Conservation (phyloP, 2,888 invertebrate species). For the Cylindroiulus punctatus region DNA sequence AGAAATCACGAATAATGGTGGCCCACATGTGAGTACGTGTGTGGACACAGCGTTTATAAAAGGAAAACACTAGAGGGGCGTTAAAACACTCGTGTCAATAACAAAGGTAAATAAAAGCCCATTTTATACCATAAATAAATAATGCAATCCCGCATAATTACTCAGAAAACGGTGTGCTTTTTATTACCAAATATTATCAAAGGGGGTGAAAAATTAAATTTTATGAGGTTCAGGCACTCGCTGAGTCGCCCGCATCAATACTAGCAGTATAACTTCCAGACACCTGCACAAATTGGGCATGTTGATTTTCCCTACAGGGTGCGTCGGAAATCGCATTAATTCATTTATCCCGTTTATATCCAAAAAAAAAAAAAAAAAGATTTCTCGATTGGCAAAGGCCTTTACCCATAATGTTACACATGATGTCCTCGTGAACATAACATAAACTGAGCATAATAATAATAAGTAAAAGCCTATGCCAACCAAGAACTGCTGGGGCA, state of each 20-base stretch:
- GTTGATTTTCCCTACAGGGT: background rate
- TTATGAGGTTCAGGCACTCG: background rate
- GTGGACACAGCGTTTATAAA: constrained; percentile 34
- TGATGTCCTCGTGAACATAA: too few species aligned
- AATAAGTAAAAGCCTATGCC: too few species aligned
- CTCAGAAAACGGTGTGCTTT: background rate
- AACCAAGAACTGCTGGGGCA: too few species aligned
- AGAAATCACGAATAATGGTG: constrained; percentile 43
- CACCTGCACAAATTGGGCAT: constrained; percentile 1
- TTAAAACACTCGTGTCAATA: constrained; percentile 47
- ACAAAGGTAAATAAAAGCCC: constrained; percentile 28
- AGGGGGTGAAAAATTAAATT: constrained; percentile 22
- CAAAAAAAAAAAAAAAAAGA: too few species aligned
- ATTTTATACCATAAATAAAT: constrained; percentile 35
- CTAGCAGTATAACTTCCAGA: background rate
- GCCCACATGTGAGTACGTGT: constrained; percentile 12
- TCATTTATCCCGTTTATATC: too few species aligned
- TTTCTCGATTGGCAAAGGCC: too few species aligned
- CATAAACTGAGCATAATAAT: too few species aligned
- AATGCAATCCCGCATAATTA: constrained; percentile 33
- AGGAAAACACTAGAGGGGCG: constrained; percentile 45
- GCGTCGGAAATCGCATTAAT: background rate
- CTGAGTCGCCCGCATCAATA: background rate
- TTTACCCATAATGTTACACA: too few species aligned
- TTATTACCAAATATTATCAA: constrained; percentile 36